These are phyloP conservation scores for Pachliopta kotzebuea DNA, from an alignment of 2,888 invertebrate genomes.

Conservation along the genomic window DNA sequence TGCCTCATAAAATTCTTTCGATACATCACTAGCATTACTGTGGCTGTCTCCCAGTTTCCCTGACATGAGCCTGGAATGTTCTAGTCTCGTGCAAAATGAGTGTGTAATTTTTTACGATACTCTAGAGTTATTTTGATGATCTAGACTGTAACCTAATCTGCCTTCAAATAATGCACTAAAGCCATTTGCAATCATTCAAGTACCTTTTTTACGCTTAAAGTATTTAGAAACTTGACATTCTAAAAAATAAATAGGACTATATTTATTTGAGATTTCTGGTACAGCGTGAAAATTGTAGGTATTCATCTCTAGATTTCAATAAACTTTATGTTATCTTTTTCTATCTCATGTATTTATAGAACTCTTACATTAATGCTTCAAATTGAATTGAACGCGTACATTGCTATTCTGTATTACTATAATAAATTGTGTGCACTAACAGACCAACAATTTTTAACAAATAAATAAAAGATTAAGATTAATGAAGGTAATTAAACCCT, in stretches of 20 bases:
- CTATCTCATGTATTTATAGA: not conserved
- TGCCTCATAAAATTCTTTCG: not conserved
- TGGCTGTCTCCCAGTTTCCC: constrained; percentile 6
- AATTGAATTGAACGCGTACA: no score
- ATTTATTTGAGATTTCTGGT: not conserved
- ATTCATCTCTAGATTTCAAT: not conserved
- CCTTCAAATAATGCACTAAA: not conserved
- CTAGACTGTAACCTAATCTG: constrained; percentile 3
- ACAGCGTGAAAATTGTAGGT: not conserved
- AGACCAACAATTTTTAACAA: no score
- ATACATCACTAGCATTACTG: constrained; percentile 6
- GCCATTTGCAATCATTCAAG: constrained; percentile 5
- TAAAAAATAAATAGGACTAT: not conserved
- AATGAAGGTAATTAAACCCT: no score
- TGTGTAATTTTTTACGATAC: constrained; percentile 9
- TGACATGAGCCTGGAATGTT: constrained; percentile 10
- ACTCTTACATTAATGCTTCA: no score
- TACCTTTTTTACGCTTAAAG: not conserved
- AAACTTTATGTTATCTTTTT: not conserved
- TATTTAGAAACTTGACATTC: not conserved
- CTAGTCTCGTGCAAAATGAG: not conserved
- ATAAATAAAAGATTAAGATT: no score
- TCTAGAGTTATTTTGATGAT: constrained; percentile 14
- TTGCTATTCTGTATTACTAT: no score
- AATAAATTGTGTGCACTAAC: no score